Percentiles rank a stretch among this genome's conserved stretches.
phyloP scores from a whole-genome alignment of 2,888 invertebrate genomes.

The Halictus ligatus region DNA sequence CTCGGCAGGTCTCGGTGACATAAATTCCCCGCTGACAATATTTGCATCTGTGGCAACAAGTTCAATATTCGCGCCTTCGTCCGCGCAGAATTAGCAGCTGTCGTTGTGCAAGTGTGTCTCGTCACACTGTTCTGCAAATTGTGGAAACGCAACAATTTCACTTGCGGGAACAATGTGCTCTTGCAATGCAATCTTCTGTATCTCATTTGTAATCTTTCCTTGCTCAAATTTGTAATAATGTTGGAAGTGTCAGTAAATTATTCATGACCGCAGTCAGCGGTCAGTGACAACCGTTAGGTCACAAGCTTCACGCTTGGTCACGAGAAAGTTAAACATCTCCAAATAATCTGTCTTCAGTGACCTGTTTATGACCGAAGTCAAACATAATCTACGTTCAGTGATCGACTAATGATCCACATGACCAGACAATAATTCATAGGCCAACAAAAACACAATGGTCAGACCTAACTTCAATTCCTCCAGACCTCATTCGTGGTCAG shows the following conservation, averaged over 20 bases:
- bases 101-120: background rate
- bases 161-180: background rate
- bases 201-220: background rate
- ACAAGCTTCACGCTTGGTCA: too few relatives aligned
- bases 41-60: conserved; percentile 5
- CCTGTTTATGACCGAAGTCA: too few relatives aligned
- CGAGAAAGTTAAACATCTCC: too few relatives aligned
- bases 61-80: conserved; percentile 1
- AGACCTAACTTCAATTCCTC: too few relatives aligned
- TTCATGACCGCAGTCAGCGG: background rate
- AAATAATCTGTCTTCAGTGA: too few relatives aligned
- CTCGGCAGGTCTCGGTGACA: background rate
- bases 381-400: too few relatives aligned
- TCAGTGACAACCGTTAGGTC: too few relatives aligned
- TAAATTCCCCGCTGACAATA: background rate
- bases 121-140: background rate
- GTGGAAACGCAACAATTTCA: background rate
- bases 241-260: too few relatives aligned
- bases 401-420: too few relatives aligned
- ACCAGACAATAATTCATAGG: too few relatives aligned
- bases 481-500: too few relatives aligned
- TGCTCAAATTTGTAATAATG: background rate
- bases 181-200: background rate
- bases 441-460: too few relatives aligned
- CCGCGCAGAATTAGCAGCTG: background rate